Percentiles rank a stretch among this genome's conserved stretches.
Conservation (phyloP, 2,113 vertebrate species). For the Corvus cornix region DNA sequence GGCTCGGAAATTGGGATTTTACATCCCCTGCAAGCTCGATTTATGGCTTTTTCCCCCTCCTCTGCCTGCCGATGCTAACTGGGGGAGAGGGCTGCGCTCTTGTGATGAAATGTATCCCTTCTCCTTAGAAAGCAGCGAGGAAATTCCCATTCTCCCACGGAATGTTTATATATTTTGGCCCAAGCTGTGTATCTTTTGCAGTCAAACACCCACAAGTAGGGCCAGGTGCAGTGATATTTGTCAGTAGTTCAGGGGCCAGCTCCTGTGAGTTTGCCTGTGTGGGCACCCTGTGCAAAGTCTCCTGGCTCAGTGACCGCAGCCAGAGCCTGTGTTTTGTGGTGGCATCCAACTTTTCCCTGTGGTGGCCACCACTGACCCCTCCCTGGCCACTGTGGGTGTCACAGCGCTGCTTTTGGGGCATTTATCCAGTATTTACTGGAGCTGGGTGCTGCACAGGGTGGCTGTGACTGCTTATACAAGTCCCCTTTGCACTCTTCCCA, state of each 20-base stretch:
- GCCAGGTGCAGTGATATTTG: not conserved
- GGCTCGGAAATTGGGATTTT: not conserved
- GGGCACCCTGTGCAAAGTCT: not conserved
- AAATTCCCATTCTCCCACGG: not conserved
- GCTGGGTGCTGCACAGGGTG: accelerated
- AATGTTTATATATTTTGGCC: not conserved
- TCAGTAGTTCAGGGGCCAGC: not conserved
- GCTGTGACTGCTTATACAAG: not conserved
- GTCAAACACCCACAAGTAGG: not conserved
- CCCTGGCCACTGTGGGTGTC: accelerated
- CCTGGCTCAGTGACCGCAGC: not conserved
- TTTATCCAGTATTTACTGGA: accelerated
- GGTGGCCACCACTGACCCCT: accelerated
- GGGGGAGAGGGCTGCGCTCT: not conserved
- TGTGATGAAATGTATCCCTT: not conserved
- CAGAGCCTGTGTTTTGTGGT: accelerated
- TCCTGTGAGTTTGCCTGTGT: not conserved
- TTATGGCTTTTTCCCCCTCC: accelerated
- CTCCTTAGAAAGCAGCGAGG: not conserved
- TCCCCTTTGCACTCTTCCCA: not conserved
- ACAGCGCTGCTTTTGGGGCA: not conserved
- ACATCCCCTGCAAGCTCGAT: not conserved
- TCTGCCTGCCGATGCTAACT: not conserved
- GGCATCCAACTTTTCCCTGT: accelerated
- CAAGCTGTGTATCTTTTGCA: not conserved